A percentile compares a stretch with the other conserved stretches of the same genome.
Conservation (phyloP, 35 echinoderm and acorn worm species). For the Stichopus chloronotus region DNA sequence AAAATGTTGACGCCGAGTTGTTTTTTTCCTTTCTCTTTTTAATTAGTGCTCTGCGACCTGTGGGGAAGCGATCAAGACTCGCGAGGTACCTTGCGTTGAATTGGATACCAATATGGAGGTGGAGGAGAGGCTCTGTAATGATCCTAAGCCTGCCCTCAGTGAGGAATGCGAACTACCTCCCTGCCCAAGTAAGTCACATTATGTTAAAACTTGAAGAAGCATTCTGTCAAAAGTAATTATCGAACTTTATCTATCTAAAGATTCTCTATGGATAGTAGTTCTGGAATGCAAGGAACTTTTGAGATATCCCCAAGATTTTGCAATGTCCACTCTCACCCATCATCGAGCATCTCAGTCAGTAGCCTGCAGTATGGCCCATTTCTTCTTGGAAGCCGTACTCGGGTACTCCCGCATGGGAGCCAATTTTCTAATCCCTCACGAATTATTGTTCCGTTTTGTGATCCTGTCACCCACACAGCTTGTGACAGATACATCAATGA, state of each 20-base stretch:
- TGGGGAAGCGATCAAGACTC: not conserved
- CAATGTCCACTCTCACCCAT: no score
- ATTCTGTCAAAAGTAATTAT: no score
- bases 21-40: not conserved
- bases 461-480: not conserved
- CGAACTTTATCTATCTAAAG: no score
- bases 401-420: no score
- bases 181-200: constrained; percentile 39
- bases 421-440: not conserved
- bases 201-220: no score
- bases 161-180: not conserved
- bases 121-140: constrained; percentile 3
- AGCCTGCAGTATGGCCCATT: no score
- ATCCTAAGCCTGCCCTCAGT: not conserved
- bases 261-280: no score
- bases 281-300: no score
- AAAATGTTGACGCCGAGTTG: no score
- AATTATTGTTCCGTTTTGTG: not conserved
- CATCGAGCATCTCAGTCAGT: no score
- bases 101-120: not conserved
- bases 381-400: no score
- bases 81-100: constrained; percentile 9
- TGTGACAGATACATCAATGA: constrained; percentile 32
- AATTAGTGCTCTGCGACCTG: constrained; percentile 4
- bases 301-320: no score